Evolutionary conservation across 2,888 invertebrate genomes (phyloP).

Genomic region (Mesorhabditis spiculigera): DNA sequence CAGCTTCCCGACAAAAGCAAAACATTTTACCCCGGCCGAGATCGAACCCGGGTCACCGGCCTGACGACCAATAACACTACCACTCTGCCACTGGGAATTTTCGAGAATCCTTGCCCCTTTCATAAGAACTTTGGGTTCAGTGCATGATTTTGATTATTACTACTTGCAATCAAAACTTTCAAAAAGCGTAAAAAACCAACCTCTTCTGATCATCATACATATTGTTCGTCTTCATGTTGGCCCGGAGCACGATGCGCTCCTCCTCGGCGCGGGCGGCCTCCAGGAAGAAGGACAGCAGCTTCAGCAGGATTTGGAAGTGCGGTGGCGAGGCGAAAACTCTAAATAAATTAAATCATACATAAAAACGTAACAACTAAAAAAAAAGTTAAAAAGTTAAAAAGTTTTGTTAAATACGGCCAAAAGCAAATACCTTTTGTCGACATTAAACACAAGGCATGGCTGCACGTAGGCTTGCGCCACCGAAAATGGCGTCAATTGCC

Average conservation of each 20-base stretch:
- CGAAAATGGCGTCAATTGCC: neutral
- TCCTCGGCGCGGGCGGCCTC: neutral
- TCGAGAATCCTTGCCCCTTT: too few relatives aligned
- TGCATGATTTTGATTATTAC: too few relatives aligned
- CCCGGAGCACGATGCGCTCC: neutral
- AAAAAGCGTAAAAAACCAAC: neutral
- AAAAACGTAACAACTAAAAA: neutral
- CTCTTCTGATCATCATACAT: neutral
- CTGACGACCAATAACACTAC: too few relatives aligned
- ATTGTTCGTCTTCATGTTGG: neutral
- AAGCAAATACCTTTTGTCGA: slow-evolving; percentile 5
- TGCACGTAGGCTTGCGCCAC: neutral
- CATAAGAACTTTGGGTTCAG: too few relatives aligned
- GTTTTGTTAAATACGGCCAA: neutral
- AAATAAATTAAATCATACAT: neutral
- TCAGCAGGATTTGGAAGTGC: neutral
- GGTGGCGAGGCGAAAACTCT: slow-evolving; percentile 1
- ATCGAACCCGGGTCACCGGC: too few relatives aligned
- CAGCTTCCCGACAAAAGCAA: too few relatives aligned
- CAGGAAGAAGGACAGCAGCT: neutral
- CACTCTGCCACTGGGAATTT: too few relatives aligned
- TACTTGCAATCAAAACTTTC: too few relatives aligned
- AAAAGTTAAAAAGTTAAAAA: too few relatives aligned
- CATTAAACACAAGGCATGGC: slow-evolving; percentile 2
- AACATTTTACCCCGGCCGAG: too few relatives aligned